Base-by-base conservation (phyloP, 2,888 invertebrate species). In the Hirtodrosophila histrioides region DNA sequence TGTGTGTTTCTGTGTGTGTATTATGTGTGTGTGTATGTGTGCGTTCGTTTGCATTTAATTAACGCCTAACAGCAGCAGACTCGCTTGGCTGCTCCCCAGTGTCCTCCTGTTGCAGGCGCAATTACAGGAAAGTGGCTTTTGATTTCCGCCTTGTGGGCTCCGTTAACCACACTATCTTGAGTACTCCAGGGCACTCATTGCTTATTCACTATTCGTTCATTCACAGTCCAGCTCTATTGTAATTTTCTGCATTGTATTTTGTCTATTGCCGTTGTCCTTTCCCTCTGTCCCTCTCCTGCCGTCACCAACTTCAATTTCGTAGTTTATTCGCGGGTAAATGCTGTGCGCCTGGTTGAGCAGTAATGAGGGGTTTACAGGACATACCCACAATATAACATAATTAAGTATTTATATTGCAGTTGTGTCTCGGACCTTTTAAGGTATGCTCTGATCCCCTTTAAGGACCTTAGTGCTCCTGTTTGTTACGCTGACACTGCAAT, bases 21-120 rank as follows among this genome's bases (percentile, higher is more conserved):
- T 53, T n/a, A n/a, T 57, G 9, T 49, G 7, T 45, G 10, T 8
- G 27, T 55, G 31, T 68, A 41, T 54, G 23, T 54, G 35, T 60
- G 27, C 39, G 29, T 74, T 50, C 56, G 75, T 75, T 68, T 80
- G 81, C 81, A 81, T 80, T 81, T 81, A 78, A 81, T 81, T 80
- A 80, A 75, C 80, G 79, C 76, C 75, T 74, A 40, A 41, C 41
- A 63, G 63, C 43, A 51, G 36, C 43, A 36, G 53, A 17, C 31
- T 45, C 53, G 57, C 39, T 29, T 17, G 36, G 45, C 41, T 46
- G 43, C 37, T 61, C 63, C 66, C 54, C 27, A 44, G 61, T 43
- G 63, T 58, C 37, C 54, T 46, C 53, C 54, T 36, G 64, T 64
- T 63, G 68, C 64, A 57, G 63, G 49, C 64, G 74, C 79, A 78